Conservation (phyloP, 2,888 invertebrate species). For the Pyralis farinalis region DNA sequence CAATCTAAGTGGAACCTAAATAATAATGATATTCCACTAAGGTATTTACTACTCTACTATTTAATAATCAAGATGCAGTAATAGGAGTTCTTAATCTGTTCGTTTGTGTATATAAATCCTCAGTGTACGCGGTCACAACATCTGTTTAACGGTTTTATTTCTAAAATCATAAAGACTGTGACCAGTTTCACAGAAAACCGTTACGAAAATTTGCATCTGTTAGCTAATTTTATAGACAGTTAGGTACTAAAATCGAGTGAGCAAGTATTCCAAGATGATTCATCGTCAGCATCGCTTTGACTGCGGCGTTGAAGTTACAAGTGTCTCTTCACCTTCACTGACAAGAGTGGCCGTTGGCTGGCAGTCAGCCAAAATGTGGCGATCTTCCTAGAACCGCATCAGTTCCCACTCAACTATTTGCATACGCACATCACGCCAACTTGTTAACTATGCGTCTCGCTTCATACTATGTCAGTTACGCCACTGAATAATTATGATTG, state of each 20-base stretch:
- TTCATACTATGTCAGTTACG: not conserved
- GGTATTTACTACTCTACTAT: too few species aligned
- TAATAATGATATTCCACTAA: too few species aligned
- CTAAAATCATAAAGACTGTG: constrained; percentile 2
- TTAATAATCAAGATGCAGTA: too few species aligned
- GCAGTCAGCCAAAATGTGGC: constrained; percentile 55
- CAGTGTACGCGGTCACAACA: not conserved
- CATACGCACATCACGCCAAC: constrained; percentile 34
- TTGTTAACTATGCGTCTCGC: constrained; percentile 42
- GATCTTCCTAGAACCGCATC: constrained; percentile 65
- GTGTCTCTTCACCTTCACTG: constrained; percentile 39
- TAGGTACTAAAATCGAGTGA: constrained; percentile 16
- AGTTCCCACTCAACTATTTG: constrained; percentile 37
- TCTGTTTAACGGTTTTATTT: not conserved
- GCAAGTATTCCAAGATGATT: constrained; percentile 27
- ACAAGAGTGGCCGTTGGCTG: constrained; percentile 47
- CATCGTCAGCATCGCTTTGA: constrained; percentile 30
- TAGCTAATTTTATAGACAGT: constrained; percentile 10
- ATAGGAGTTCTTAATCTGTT: too few species aligned
- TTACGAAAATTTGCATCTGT: constrained; percentile 5
- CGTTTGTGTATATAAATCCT: not conserved
- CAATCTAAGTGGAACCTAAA: too few species aligned
- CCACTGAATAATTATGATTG: not conserved
- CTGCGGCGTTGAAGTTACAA: constrained; percentile 37
- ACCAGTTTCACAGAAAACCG: constrained; percentile 4